Evolutionary conservation across 2,888 invertebrate species (phyloP).

Genomic region (Chloromyia formosa): DNA sequence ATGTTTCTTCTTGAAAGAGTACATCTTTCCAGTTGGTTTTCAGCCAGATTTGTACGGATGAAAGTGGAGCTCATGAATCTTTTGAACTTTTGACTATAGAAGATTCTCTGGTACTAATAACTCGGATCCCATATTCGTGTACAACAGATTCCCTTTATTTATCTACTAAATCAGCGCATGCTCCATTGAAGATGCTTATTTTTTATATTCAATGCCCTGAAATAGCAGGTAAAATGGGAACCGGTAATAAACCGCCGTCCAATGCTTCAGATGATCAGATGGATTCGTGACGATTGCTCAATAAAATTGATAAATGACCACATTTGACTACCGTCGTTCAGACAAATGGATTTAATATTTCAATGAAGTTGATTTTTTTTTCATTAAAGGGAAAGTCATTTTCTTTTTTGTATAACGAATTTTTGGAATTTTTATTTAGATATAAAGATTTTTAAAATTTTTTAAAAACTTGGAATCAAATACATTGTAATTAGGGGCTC

Average conservation of each 20-base stretch:
- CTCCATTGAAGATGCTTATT: too few species aligned
- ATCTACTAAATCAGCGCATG: too few species aligned
- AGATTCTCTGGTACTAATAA: conserved; percentile 1
- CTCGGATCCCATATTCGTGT: neutral
- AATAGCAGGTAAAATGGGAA: conserved; percentile 41
- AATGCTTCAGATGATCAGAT: conserved; percentile 44
- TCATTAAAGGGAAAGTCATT: too few species aligned
- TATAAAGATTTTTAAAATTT: too few species aligned
- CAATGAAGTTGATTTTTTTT: neutral
- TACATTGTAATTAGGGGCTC: too few species aligned
- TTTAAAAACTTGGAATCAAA: too few species aligned
- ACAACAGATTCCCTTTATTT: neutral
- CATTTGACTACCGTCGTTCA: conserved; percentile 30
- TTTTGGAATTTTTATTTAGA: too few species aligned
- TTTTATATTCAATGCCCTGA: too few species aligned
- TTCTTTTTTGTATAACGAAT: too few species aligned
- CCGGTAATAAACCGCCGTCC: conserved; percentile 44
- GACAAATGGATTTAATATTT: neutral
- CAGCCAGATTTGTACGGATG: neutral
- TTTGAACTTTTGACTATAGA: neutral
- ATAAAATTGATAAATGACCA: conserved; percentile 48
- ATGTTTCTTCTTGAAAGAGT: too few species aligned
- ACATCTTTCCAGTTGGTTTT: neutral
- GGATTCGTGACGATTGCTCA: conserved; percentile 47
- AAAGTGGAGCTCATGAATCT: neutral